Conservation (phyloP, 2,797 vertebrate genomes). For the Jordanella pulchra region DNA sequence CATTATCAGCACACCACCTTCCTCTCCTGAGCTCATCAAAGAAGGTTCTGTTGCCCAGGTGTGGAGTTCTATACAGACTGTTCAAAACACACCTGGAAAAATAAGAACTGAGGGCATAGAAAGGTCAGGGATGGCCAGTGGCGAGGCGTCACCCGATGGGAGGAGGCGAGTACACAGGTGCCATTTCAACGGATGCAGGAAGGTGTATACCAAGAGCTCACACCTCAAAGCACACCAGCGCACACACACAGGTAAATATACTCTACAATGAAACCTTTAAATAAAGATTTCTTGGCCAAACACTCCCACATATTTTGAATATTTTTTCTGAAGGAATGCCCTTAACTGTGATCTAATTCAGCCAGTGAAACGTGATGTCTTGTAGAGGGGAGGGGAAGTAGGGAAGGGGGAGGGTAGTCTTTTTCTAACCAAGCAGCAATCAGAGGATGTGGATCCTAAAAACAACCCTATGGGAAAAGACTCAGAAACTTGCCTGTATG, state of each 20-base stretch:
- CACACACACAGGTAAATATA: constrained; percentile 90
- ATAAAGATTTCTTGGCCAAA: constrained; percentile 9
- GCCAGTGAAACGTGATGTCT: constrained; percentile 66
- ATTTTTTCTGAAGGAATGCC: constrained; percentile 63
- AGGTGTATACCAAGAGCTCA: constrained; percentile 99
- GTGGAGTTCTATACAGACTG: constrained; percentile 84
- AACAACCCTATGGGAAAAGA: constrained; percentile 66
- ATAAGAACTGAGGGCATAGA: constrained; percentile 81
- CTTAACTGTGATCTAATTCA: constrained; percentile 72
- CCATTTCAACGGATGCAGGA: constrained; percentile 95
- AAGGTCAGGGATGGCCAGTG: constrained; percentile 82
- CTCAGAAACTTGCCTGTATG: constrained; percentile 1
- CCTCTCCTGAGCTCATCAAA: constrained; percentile 88
- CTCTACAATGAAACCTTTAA: not conserved
- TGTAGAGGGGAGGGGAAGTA: constrained; percentile 20
- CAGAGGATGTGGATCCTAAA: constrained; percentile 67
- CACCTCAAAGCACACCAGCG: constrained; percentile 99
- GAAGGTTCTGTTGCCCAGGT: constrained; percentile 80
- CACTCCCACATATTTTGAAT: constrained; percentile 55
- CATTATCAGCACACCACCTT: constrained; percentile 87
- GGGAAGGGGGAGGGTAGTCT: constrained; percentile 22
- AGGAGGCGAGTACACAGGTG: constrained; percentile 91
- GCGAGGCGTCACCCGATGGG: constrained; percentile 90
- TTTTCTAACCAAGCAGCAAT: constrained; percentile 46
- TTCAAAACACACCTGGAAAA: constrained; percentile 86